Evolutionary conservation across 2,113 vertebrate genomes (phyloP).

Genomic region (Amazona guildingii): DNA sequence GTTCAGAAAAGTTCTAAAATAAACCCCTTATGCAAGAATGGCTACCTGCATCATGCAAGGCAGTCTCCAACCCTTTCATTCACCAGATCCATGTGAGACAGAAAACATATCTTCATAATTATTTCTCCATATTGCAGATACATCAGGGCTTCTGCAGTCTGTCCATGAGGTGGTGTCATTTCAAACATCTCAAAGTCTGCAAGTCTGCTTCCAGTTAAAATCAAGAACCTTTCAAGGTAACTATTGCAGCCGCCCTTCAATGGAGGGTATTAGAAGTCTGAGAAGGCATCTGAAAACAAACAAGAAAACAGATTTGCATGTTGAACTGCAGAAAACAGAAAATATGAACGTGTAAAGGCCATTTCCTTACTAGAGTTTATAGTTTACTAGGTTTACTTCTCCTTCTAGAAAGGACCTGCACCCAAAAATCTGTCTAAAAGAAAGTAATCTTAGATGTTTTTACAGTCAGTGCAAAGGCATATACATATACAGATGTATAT

Average conservation of each 20-base stretch:
- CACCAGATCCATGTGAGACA: background rate
- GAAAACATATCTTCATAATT: background rate
- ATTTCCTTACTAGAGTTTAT: background rate
- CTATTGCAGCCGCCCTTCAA: background rate
- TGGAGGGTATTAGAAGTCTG: background rate
- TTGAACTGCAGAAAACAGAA: background rate
- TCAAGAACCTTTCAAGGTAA: background rate
- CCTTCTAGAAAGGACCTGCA: background rate
- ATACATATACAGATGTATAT: background rate
- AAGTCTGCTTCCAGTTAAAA: background rate
- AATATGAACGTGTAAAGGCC: rapidly evolving
- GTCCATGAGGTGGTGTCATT: background rate
- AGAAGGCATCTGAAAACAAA: background rate
- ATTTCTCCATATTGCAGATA: background rate
- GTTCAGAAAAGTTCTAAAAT: background rate
- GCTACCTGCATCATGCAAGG: background rate
- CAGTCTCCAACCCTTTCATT: background rate
- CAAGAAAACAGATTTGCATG: background rate
- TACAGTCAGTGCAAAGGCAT: background rate
- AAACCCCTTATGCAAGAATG: background rate
- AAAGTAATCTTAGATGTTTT: background rate
- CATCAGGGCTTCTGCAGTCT: background rate
- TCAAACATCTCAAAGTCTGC: background rate
- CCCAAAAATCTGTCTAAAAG: background rate
- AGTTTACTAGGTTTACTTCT: background rate